Base-by-base conservation (phyloP, 2,888 invertebrate species). In the Drosophila yooni region DNA sequence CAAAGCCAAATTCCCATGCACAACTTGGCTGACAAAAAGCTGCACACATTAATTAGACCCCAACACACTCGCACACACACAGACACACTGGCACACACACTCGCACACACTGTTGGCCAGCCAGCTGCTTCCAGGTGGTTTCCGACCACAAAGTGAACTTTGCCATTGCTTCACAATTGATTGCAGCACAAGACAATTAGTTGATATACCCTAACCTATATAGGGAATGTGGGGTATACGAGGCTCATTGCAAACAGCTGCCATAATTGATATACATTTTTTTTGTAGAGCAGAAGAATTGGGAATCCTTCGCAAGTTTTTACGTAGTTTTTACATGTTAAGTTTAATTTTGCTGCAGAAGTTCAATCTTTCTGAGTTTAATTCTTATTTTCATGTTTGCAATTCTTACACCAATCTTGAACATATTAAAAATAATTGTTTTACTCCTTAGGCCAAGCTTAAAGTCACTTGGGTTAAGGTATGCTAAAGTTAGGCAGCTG, bases 21-120 rank as follows among this genome's bases (percentile, higher is more conserved):
- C 43, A 56, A 29, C 56, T 27, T 31, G 64, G 34, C 74, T 64
- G 43, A 63, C 59, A 68, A 68, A 68, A 65, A 61, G 58, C 43
- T 56, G 66, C 65, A 58, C 46, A 48, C 80, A 80, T 78, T 78
- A 78, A 80, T 80, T 66, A 68, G 50, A 61, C 56, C 73, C 48
- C 53, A 52, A 76, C 38, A 38, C 43, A 6, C 43, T 2, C 21
- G 6, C 13, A 70, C 46, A 58, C 58, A 57, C 51, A 13, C 21
- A 38, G 27, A 46, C 50, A 40, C 64, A 52, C n/a, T 2, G 5
- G 0, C n/a, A 40, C n/a, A 5, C 38, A 7, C 18, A 10, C 18
- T 8, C 54, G 40, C 48, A 48, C 58, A 43, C 43, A 38, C 15
- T 70, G 34, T 65, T 63, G 74, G 40, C 57, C 57, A 57, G 21